Conservation (phyloP, 2,797 vertebrate genomes). For the Trichosurus vulpecula region DNA sequence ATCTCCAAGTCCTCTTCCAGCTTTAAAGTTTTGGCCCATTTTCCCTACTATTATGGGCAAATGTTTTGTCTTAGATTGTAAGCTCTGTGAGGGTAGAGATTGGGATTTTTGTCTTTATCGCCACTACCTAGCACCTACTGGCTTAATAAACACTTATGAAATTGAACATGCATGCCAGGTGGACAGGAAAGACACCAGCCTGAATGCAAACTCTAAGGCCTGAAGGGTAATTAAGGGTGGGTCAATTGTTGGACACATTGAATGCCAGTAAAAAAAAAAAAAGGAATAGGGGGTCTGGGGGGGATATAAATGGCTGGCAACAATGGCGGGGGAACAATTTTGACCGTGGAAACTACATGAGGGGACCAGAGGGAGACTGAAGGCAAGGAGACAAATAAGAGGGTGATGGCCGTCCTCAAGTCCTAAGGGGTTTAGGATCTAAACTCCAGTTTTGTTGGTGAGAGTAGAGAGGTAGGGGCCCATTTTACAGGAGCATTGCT, state of each 20-base stretch:
- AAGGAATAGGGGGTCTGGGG: no score
- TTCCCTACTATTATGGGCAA: background rate
- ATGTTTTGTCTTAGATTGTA: background rate
- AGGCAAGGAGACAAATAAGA: background rate
- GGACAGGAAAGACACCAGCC: no score
- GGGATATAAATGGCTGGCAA: no score
- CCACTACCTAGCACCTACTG: background rate
- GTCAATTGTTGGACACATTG: no score
- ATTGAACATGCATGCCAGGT: background rate
- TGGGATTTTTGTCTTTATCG: background rate
- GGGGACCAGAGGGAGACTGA: no score
- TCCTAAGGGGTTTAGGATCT: background rate
- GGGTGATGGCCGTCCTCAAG: background rate
- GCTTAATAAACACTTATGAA: background rate
- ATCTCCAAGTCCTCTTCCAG: background rate
- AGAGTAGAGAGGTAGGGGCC: background rate
- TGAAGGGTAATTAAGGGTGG: no score
- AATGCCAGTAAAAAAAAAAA: no score
- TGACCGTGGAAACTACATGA: background rate
- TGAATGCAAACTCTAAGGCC: no score
- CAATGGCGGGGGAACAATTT: background rate
- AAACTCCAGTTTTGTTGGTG: background rate
- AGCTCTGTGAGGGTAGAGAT: background rate
- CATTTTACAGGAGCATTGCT: background rate
- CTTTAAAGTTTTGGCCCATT: background rate